phyloP scores from a whole-genome alignment of 35 echinoderm and acorn worm species.

The Holothuria glaberrima region DNA sequence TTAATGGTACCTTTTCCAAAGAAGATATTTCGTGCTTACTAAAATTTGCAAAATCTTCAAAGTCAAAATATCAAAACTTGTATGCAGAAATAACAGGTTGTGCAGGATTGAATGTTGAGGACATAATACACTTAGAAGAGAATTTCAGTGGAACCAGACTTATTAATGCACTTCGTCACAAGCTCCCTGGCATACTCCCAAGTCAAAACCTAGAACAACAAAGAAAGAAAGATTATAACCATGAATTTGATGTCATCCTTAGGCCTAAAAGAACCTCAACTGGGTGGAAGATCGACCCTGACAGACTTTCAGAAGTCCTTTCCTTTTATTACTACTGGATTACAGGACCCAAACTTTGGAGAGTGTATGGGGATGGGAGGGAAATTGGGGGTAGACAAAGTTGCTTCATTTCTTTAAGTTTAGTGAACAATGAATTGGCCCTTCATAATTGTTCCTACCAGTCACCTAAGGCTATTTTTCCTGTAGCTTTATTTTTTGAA shows the following conservation, averaged over 20 bases:
- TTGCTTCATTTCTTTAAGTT: slow-evolving; percentile 16
- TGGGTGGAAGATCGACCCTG: slow-evolving; percentile 37
- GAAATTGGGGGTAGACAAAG: slow-evolving; percentile 59
- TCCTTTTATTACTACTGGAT: slow-evolving; percentile 47
- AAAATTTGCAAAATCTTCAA: background rate
- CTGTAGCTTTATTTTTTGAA: slow-evolving; percentile 56
- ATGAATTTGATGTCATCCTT: slow-evolving; percentile 17
- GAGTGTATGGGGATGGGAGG: slow-evolving; percentile 47
- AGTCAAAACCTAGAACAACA: background rate
- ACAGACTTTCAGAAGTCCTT: slow-evolving; percentile 39
- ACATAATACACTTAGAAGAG: slow-evolving; percentile 12
- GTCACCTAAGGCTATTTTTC: slow-evolving; percentile 24
- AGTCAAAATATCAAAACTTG: background rate
- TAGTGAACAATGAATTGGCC: slow-evolving; percentile 17
- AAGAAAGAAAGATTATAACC: background rate
- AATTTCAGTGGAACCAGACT: slow-evolving; percentile 34
- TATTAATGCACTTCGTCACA: background rate
- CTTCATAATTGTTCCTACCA: slow-evolving; percentile 35
- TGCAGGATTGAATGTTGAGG: background rate
- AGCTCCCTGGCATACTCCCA: slow-evolving; percentile 8
- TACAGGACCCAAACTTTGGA: background rate
- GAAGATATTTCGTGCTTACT: background rate
- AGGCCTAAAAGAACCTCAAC: slow-evolving; percentile 44
- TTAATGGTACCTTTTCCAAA: slow-evolving; percentile 21
- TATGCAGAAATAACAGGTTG: background rate